Evolutionary conservation across 1,140 invertebrate species (phyloP).

Genomic region (Dendroctonus ponderosae): DNA sequence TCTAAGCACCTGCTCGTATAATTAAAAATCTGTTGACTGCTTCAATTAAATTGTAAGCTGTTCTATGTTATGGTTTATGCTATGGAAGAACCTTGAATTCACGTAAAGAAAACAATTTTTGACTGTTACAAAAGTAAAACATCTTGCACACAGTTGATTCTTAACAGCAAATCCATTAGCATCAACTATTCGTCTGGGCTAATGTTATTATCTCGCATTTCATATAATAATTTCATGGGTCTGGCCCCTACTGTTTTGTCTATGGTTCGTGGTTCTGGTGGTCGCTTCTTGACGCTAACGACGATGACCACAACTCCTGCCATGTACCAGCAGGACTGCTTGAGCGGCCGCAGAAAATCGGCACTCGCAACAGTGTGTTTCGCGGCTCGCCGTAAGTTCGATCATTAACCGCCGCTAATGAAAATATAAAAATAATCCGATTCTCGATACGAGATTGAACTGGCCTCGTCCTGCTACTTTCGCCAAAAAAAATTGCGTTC

Average conservation of each 20-base stretch:
- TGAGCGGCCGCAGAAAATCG: slow-evolving; percentile 28
- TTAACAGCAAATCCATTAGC: no score
- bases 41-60: no score
- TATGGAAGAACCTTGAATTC: no score
- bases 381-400: slow-evolving; percentile 38
- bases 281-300: slow-evolving; percentile 24
- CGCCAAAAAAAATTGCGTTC: slow-evolving; percentile 5
- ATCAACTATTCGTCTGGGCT: no score
- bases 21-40: no score
- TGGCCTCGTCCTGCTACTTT: slow-evolving; percentile 9
- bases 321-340: slow-evolving; percentile 23
- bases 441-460: slow-evolving; percentile 16
- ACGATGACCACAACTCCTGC: slow-evolving; percentile 27
- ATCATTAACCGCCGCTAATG: slow-evolving; percentile 23
- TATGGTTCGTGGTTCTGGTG: slow-evolving; percentile 16
- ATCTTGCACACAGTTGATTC: no score
- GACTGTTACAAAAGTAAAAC: no score
- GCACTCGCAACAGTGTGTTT: slow-evolving; percentile 40
- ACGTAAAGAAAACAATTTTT: no score
- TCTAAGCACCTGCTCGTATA: no score
- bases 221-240: slow-evolving; percentile 8
- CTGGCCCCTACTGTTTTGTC: slow-evolving; percentile 12
- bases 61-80: no score
- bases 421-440: slow-evolving; percentile 34
- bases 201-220: no score